Conservation (phyloP, 2,113 vertebrate species). For the Podocnemis expansa region DNA sequence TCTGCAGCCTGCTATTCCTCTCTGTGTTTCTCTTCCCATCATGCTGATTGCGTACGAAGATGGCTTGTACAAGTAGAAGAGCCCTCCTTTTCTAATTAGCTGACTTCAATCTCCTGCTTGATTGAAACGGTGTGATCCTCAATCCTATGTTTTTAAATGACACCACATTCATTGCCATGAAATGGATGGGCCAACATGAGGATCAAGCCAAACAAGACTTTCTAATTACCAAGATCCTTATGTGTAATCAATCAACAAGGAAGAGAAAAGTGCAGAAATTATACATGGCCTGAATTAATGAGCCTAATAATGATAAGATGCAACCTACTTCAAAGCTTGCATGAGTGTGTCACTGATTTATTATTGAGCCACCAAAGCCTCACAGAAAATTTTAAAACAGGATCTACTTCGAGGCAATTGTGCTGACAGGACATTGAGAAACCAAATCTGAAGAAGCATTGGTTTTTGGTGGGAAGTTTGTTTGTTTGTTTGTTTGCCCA, state of each 20-base stretch:
- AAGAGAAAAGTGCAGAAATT: neutral
- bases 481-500: neutral
- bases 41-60: neutral
- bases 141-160: neutral
- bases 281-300: neutral
- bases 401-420: neutral
- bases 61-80: neutral
- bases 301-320: neutral
- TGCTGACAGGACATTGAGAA: slow-evolving; percentile 4
- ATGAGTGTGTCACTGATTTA: neutral
- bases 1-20: neutral
- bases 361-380: neutral
- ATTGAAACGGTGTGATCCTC: neutral
- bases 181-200: neutral
- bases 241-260: neutral
- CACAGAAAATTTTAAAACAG: neutral
- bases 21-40: neutral
- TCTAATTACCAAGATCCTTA: neutral
- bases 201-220: neutral
- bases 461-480: neutral
- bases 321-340: neutral
- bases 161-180: neutral
- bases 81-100: neutral
- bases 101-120: neutral
- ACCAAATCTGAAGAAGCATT: neutral